Evolutionary conservation across 2,888 invertebrate species (phyloP).

Genomic region (Mesoligia furuncula): DNA sequence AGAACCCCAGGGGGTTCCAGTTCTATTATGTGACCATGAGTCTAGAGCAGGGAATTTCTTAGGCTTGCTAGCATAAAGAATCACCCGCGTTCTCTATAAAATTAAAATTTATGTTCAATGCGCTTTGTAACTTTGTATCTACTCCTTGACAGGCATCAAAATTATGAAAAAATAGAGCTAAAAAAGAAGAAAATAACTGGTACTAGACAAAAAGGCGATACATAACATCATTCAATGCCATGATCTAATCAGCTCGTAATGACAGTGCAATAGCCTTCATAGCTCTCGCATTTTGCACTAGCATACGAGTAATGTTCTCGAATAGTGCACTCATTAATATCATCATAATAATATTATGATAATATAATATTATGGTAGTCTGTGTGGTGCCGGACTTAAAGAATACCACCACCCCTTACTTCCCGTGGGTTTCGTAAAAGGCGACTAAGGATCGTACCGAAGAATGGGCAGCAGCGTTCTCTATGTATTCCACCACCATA

Average conservation of each 20-base stretch:
- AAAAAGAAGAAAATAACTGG: background rate
- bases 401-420: too few species aligned
- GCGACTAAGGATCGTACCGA: too few species aligned
- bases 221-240: conserved; percentile 20
- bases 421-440: too few species aligned
- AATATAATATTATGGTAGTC: too few species aligned
- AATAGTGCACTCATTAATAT: conserved; percentile 43
- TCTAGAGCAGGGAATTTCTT: background rate
- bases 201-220: conserved; percentile 21
- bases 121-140: background rate
- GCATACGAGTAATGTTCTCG: conserved; percentile 21
- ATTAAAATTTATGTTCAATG: too few species aligned
- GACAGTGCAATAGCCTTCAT: conserved; percentile 48
- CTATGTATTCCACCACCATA: too few species aligned
- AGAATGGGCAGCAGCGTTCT: too few species aligned
- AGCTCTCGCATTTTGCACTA: conserved; percentile 28
- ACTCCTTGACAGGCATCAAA: background rate
- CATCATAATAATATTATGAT: conserved; percentile 28
- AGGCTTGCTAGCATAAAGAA: background rate
- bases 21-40: background rate
- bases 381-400: too few species aligned
- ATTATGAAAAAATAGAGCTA: conserved; percentile 4
- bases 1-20: background rate
- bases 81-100: background rate
- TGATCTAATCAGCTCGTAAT: conserved; percentile 51